Evolutionary conservation across 2,888 invertebrate species (phyloP).

Genomic region (Cenopis cana): DNA sequence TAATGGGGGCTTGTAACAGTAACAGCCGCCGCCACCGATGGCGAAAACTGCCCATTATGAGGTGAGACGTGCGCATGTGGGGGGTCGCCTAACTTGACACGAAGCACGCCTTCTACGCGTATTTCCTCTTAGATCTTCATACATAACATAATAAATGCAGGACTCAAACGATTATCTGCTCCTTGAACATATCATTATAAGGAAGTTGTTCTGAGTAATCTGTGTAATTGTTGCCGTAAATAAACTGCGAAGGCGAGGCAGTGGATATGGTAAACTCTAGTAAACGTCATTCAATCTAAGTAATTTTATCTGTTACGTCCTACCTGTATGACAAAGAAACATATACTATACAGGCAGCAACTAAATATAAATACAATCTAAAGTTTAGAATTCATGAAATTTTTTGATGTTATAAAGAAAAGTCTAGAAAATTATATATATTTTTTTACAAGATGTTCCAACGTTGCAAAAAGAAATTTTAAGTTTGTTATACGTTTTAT

Average conservation of each 20-base stretch:
- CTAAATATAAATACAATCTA: not conserved
- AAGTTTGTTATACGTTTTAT: not conserved
- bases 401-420: not conserved
- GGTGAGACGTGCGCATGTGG: constrained; percentile 67
- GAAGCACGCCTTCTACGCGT: constrained; percentile 47
- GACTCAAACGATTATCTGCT: constrained; percentile 26
- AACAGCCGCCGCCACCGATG: constrained; percentile 60
- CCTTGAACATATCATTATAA: constrained; percentile 32
- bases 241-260: constrained; percentile 10
- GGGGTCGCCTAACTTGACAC: constrained; percentile 71
- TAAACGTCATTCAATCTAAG: constrained; percentile 14
- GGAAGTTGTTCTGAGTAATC: constrained; percentile 41
- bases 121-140: constrained; percentile 37
- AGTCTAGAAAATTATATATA: too few species aligned
- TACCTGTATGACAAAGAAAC: not conserved
- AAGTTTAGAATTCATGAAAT: not conserved
- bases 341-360: not conserved
- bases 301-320: constrained; percentile 14
- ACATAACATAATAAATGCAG: constrained; percentile 30
- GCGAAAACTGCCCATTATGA: constrained; percentile 74
- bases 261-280: constrained; percentile 30
- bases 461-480: too few species aligned
- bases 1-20: constrained; percentile 58
- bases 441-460: too few species aligned
- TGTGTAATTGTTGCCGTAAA: constrained; percentile 30